Percentiles rank a stretch among this genome's conserved stretches.
Evolutionary conservation across 1,140 invertebrate genomes (phyloP).

Genomic region (Drosophila cardini): DNA sequence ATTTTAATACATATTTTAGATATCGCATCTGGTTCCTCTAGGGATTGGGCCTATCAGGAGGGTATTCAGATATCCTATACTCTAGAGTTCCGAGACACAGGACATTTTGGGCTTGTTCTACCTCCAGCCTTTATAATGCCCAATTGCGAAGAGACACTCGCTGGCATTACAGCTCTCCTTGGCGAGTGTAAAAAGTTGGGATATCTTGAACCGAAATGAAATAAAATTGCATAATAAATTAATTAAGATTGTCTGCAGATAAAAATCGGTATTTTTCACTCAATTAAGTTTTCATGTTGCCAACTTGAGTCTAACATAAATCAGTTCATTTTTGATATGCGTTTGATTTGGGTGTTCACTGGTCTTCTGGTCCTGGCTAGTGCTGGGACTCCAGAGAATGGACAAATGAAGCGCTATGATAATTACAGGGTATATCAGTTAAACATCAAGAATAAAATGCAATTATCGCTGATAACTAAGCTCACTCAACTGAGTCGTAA

Average conservation of each 20-base stretch:
- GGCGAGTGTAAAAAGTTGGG: slow-evolving; percentile 70
- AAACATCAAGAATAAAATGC: slow-evolving; percentile 49
- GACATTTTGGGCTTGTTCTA: slow-evolving; percentile 93
- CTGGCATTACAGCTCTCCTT: slow-evolving; percentile 90
- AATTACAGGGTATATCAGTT: slow-evolving; percentile 64
- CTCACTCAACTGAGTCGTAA: slow-evolving; percentile 24
- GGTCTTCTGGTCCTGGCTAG: slow-evolving; percentile 47
- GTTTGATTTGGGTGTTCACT: slow-evolving; percentile 48
- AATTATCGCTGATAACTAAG: slow-evolving; percentile 15
- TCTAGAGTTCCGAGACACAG: slow-evolving; percentile 88
- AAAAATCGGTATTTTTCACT: slow-evolving; percentile 4
- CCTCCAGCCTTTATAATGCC: slow-evolving; percentile 92
- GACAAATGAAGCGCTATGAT: slow-evolving; percentile 53
- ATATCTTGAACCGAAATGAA: slow-evolving; percentile 59
- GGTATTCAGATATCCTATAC: slow-evolving; percentile 88
- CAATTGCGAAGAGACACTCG: slow-evolving; percentile 92
- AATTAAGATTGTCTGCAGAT: slow-evolving; percentile 54
- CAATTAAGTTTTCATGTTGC: background rate
- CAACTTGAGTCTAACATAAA: background rate
- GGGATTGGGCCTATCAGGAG: slow-evolving; percentile 89
- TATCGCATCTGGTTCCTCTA: slow-evolving; percentile 86
- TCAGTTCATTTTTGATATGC: slow-evolving; percentile 53
- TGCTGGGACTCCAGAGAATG: slow-evolving; percentile 37
- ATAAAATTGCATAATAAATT: slow-evolving; percentile 44
- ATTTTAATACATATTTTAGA: background rate